Percentiles rank a stretch among this genome's conserved stretches.
phyloP scores from a whole-genome alignment of 2,113 vertebrate genomes.

The Oceanodroma tethys region DNA sequence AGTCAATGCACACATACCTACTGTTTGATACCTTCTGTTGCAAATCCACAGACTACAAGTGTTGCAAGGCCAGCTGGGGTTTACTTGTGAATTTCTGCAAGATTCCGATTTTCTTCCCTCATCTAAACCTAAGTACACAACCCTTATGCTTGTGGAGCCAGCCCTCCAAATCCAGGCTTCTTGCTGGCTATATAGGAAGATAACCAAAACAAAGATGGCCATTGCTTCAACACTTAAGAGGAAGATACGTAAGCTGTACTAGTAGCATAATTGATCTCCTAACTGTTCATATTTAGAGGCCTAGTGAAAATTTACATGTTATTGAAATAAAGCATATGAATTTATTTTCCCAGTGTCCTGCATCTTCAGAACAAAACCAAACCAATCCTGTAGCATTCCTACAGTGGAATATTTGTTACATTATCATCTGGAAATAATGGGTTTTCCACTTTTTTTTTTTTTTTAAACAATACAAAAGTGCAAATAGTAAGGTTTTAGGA shows the following conservation, averaged over 20 bases:
- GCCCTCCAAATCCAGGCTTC: background rate
- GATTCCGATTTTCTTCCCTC: background rate
- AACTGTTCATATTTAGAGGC: background rate
- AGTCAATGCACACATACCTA: conserved; percentile 6
- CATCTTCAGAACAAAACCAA: background rate
- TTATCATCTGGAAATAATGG: background rate
- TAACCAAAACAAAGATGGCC: background rate
- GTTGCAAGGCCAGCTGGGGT: background rate
- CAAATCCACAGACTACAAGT: conserved; percentile 7
- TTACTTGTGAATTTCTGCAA: conserved; percentile 19
- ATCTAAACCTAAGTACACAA: background rate
- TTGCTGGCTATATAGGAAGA: background rate
- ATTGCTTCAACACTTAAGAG: background rate
- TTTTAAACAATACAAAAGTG: background rate
- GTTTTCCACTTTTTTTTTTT: background rate
- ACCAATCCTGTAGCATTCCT: background rate
- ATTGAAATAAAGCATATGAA: background rate
- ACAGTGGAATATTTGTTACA: background rate
- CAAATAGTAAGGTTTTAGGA: background rate
- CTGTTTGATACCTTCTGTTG: conserved; percentile 31
- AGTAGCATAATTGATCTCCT: background rate
- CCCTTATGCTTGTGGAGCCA: background rate
- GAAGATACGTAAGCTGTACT: background rate
- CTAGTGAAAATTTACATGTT: background rate
- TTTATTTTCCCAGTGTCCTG: background rate